Percentiles rank a stretch among this genome's conserved stretches.
phyloP scores from a whole-genome alignment of 92 coral and sea anemone species.

The Galaxea fascicularis region DNA sequence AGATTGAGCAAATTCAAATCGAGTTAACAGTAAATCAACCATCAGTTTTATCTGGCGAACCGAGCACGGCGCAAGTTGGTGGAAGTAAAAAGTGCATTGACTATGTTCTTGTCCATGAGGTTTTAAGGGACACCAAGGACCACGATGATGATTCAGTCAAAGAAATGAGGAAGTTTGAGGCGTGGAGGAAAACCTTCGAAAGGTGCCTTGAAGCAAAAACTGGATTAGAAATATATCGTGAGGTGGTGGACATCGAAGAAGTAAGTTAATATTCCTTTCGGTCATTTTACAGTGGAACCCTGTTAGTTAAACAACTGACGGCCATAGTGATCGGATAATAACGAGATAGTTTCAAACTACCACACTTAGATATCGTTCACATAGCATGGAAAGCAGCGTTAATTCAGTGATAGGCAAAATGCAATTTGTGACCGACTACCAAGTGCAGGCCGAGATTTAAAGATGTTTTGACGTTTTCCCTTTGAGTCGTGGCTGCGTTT shows the following conservation, averaged over 20 bases:
- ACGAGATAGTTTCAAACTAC: no score
- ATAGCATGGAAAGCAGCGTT: no score
- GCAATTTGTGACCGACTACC: no score
- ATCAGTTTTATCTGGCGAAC: neutral
- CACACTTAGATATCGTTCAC: no score
- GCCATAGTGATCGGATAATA: no score
- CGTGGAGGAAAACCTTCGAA: constrained; percentile 25
- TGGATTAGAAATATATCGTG: constrained; percentile 18
- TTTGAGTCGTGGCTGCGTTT: no score
- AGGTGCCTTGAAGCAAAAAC: constrained; percentile 12
- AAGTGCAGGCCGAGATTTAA: no score
- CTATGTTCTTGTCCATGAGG: constrained; percentile 27
- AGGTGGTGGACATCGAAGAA: constrained; percentile 9
- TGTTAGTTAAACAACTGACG: neutral
- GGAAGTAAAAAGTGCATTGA: neutral
- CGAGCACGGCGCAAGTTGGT: neutral
- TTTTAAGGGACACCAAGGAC: neutral
- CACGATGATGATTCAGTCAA: constrained; percentile 3
- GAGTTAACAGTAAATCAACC: constrained; percentile 8
- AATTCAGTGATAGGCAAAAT: no score
- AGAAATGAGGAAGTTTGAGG: neutral
- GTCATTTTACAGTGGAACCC: neutral
- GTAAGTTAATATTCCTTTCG: neutral
- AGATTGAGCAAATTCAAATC: constrained; percentile 15
- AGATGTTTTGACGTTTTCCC: no score